Evolutionary conservation across 2,113 vertebrate species (phyloP).

Genomic region (Gadus chalcogrammus): DNA sequence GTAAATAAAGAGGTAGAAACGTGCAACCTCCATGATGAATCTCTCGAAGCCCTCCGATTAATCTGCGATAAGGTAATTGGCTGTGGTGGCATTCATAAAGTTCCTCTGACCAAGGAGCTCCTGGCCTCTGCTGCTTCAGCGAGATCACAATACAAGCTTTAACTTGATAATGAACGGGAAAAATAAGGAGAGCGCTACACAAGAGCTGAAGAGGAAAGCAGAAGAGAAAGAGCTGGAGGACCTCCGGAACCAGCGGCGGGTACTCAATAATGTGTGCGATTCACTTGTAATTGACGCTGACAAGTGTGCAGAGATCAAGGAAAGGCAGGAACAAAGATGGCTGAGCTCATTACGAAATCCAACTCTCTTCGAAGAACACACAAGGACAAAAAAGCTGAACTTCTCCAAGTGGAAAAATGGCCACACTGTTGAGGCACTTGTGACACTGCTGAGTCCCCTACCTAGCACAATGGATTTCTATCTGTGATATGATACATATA

Average conservation of each 20-base stretch:
- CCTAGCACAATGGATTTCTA: too few species aligned
- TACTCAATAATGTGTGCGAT: background rate
- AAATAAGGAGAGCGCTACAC: background rate
- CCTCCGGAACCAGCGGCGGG: background rate
- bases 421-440: too few species aligned
- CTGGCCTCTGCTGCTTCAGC: too few species aligned
- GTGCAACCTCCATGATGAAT: background rate
- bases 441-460: too few species aligned
- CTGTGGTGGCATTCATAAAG: conserved; percentile 16
- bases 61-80: conserved; percentile 2
- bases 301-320: background rate
- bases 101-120: conserved; percentile 18
- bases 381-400: too few species aligned
- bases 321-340: background rate
- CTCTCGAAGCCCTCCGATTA: background rate
- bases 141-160: background rate
- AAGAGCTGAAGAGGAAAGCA: background rate
- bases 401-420: too few species aligned
- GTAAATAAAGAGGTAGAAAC: conserved; percentile 19
- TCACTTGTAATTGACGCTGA: background rate
- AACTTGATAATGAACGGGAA: background rate
- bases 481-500: too few species aligned
- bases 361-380: background rate
- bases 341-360: conserved; percentile 2
- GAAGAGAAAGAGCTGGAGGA: conserved; percentile 1